phyloP scores from a whole-genome alignment of 2,113 vertebrate species.

The Poecilia latipinna region DNA sequence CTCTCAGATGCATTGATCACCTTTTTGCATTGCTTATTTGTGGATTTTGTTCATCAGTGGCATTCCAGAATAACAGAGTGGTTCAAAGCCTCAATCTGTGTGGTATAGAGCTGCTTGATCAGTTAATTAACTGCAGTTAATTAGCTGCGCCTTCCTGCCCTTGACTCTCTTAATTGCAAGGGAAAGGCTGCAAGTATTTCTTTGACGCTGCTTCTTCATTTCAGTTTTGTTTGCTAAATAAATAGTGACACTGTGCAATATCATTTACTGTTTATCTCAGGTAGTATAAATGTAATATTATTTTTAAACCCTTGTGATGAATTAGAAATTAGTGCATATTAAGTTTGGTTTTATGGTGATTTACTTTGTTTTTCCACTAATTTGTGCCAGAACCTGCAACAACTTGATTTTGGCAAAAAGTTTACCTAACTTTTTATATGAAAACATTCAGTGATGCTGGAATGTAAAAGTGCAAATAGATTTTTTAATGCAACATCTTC shows the following conservation, averaged over 20 bases:
- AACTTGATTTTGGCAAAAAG: neutral
- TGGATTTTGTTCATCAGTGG: neutral
- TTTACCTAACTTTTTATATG: neutral
- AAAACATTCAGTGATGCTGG: neutral
- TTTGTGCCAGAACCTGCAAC: neutral
- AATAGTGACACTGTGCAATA: no score
- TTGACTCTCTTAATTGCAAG: neutral
- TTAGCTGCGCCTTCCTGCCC: neutral
- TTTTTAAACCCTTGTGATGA: no score
- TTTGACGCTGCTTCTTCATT: neutral
- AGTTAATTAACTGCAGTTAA: neutral
- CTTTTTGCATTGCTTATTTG: neutral
- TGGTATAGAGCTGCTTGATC: neutral
- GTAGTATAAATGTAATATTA: neutral
- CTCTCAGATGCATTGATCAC: neutral
- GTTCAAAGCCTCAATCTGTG: neutral
- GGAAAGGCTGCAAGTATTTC: neutral
- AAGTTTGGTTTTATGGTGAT: neutral
- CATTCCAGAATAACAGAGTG: neutral
- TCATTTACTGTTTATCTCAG: no score
- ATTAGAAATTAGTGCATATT: no score
- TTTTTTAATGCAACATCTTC: constrained; percentile 5
- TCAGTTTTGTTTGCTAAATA: neutral
- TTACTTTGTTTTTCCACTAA: no score
- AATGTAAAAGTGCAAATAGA: neutral